Evolutionary conservation across 1,140 invertebrate species (phyloP), one percentile per base, ranked within the genome.

Genomic region (Colletes gigas): DNA sequence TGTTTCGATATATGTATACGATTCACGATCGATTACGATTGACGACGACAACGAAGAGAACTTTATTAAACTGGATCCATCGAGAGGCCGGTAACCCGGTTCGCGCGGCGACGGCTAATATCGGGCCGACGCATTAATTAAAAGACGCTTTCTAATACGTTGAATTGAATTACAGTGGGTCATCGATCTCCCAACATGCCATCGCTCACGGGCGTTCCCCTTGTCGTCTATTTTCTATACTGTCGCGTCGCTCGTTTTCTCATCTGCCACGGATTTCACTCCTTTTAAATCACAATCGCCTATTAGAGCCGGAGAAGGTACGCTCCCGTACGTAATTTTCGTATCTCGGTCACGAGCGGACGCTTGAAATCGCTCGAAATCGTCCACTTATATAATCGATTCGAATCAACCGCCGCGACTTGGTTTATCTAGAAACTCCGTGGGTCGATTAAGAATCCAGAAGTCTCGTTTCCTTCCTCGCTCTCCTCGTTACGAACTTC

Each of bases 81-180:
- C 5, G 41, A 12, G 50, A n/a, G 5, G 1, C 4, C 10, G 39
- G 4, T 5, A 17, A 6, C 70, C 17, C 12, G 50, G 8, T 50
- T 12, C 14, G 39, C 10, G 10, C 19, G 15, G 60, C 55, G 50
- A 15, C 21, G 70, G 62, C 60, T 63, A 74, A 85, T 70, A 74
- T 72, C 30, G 62, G 59, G 63, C 57, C 60, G 81, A 87, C 62
- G 71, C 75, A 73, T 88, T 83, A 87, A 86, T 87, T 86, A 83
- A 73, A 72, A 72, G 69, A 54, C 69, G 75, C 85, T 87, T 87
- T 87, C 85, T 87, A 87, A 79, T 77, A 57, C 72, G 55, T 87
- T 81, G 81, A 83, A 87, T 86, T 81, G 82, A 86, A 87, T 87
- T 83, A 69, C 76, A 67, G 19, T 39, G 41, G 67, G 68, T 72